A percentile compares a stretch with the other conserved stretches of the same genome.
phyloP scores from a whole-genome alignment of 2,113 vertebrate species.

The Apodemus sylvaticus region DNA sequence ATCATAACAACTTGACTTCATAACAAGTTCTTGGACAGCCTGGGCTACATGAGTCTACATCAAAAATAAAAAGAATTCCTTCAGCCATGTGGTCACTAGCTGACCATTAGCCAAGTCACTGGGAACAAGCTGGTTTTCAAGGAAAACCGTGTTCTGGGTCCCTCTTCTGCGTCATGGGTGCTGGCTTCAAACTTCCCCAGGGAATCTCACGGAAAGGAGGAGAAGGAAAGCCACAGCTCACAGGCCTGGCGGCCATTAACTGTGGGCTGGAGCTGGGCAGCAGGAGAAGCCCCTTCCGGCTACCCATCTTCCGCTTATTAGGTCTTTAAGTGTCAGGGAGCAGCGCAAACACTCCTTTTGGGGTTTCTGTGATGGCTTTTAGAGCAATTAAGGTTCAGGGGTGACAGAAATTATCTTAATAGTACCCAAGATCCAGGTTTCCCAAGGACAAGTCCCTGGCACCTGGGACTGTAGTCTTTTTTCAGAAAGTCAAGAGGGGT shows the following conservation, averaged over 20 bases:
- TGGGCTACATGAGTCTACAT: neutral
- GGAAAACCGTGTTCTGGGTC: neutral
- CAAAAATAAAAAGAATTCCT: conserved; percentile 19
- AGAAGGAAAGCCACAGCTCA: neutral
- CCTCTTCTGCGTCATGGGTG: neutral
- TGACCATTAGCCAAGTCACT: neutral
- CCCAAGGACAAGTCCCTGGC: conserved; percentile 17
- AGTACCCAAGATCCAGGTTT: conserved; percentile 6
- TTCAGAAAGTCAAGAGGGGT: conserved; percentile 31
- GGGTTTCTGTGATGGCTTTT: neutral
- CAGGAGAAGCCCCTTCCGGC: neutral
- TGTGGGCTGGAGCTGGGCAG: neutral
- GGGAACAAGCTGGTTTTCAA: neutral
- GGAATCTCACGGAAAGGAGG: neutral
- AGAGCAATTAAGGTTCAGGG: neutral
- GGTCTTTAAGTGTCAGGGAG: neutral
- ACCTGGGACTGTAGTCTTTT: neutral
- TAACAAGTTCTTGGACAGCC: neutral
- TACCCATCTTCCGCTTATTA: neutral
- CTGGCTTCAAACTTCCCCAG: neutral
- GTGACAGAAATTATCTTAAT: neutral
- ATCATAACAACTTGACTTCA: neutral
- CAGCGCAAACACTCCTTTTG: neutral
- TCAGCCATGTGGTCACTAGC: conserved; percentile 3
- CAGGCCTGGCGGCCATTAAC: neutral